Conservation (phyloP, 2,797 vertebrate genomes). For the Varecia variegata region DNA sequence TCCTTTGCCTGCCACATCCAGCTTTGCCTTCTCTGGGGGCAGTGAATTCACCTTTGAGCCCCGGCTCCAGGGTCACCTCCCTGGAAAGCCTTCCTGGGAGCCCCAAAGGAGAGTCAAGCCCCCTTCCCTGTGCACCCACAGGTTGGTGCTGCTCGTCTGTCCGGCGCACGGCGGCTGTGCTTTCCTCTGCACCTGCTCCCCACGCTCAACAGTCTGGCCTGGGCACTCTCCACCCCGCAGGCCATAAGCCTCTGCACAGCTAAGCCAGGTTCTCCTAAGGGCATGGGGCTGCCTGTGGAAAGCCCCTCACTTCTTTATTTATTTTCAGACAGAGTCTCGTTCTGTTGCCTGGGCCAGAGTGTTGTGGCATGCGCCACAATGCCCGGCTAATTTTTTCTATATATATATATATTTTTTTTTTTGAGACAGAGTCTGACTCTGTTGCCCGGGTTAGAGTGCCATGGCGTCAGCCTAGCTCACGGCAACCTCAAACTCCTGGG, state of each 20-base stretch:
- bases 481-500: no score
- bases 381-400: not conserved
- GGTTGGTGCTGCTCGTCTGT: not conserved
- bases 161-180: no score
- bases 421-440: no score
- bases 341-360: not conserved
- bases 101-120: not conserved
- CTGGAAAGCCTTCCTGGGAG: not conserved
- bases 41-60: not conserved
- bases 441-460: no score
- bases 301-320: not conserved
- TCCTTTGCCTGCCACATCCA: not conserved
- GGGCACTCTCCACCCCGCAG: not conserved
- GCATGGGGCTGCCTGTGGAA: not conserved
- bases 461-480: no score
- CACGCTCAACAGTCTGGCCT: not conserved
- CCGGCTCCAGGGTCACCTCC: not conserved
- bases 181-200: not conserved
- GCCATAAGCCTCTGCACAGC: not conserved
- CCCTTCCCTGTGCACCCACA: not conserved
- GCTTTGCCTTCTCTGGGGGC: not conserved
- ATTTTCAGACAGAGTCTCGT: not conserved
- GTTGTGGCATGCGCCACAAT: not conserved
- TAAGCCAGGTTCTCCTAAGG: not conserved
- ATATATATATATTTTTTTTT: no score